These are phyloP conservation scores for Hofmannophila pseudospretella DNA, from an alignment of 2,888 invertebrate species.

Conservation along the genomic window DNA sequence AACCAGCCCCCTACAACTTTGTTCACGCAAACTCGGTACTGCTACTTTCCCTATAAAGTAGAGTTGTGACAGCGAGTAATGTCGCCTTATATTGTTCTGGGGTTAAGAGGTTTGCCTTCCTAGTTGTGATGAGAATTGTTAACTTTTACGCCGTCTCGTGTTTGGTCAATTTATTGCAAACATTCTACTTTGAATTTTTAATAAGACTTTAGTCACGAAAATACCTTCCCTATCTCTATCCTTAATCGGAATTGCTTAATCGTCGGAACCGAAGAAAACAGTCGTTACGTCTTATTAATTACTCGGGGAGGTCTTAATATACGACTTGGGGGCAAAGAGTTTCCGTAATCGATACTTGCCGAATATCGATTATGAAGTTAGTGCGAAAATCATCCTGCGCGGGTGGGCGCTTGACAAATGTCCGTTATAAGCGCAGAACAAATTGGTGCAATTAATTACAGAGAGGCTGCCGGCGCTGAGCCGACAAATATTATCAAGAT, in stretches of 20 bases:
- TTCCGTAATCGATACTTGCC: conserved; percentile 57
- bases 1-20: conserved; percentile 65
- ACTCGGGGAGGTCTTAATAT: conserved; percentile 48
- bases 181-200: conserved; percentile 43
- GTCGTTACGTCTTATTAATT: conserved; percentile 54
- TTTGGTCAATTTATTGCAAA: conserved; percentile 49
- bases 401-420: conserved; percentile 71
- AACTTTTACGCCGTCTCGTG: conserved; percentile 58
- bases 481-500: conserved; percentile 76
- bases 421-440: conserved; percentile 72
- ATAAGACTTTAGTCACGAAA: conserved; percentile 22
- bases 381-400: conserved; percentile 66
- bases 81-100: conserved; percentile 75
- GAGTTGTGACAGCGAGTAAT: conserved; percentile 76
- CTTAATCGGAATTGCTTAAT: conserved; percentile 23
- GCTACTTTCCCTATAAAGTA: conserved; percentile 74
- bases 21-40: conserved; percentile 60
- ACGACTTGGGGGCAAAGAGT: conserved; percentile 43
- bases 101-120: conserved; percentile 71
- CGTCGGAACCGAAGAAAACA: conserved; percentile 33
- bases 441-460: conserved; percentile 74
- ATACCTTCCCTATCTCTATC: conserved; percentile 17
- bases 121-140: conserved; percentile 68
- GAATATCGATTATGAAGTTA: conserved; percentile 72
- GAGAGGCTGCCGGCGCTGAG: conserved; percentile 63